A percentile compares a stretch with the other conserved stretches of the same genome.
Evolutionary conservation across 2,888 invertebrate genomes (phyloP).

Genomic region (Rhyacophila evoluta): DNA sequence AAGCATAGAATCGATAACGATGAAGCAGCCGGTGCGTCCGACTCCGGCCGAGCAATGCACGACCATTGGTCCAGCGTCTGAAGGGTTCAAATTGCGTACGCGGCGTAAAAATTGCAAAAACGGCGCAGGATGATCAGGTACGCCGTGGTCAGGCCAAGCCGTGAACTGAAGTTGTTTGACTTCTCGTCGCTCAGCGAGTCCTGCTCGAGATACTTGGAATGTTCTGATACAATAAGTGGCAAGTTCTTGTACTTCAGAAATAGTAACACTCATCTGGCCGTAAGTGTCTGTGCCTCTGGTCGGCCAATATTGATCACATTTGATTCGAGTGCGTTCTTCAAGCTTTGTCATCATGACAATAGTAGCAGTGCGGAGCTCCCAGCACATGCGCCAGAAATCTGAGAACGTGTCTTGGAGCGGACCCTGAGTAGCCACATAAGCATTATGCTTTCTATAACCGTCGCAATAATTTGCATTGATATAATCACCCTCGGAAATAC

Average conservation of each 20-base stretch:
- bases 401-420: conserved; percentile 97
- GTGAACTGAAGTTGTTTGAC: conserved; percentile 98
- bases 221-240: conserved; percentile 98
- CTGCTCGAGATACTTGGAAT: conserved; percentile 88
- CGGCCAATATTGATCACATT: conserved; percentile 99
- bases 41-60: conserved; percentile 96
- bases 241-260: conserved; percentile 95
- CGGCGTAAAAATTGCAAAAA: conserved; percentile 96
- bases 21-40: conserved; percentile 96
- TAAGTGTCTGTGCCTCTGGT: conserved; percentile 94
- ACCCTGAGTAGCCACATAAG: conserved; percentile 99
- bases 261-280: conserved; percentile 93
- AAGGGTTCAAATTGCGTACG: conserved; percentile 90
- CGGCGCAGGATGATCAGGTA: conserved; percentile 98
- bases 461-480: conserved; percentile 99
- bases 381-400: conserved; percentile 99
- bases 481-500: conserved; percentile 93
- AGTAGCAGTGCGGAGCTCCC: conserved; percentile 94
- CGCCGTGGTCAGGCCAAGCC: conserved; percentile 99
- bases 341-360: conserved; percentile 99
- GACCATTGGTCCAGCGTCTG: conserved; percentile 93
- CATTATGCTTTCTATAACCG: conserved; percentile 97
- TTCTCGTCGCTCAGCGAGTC: conserved; percentile 89
- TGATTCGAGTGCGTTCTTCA: conserved; percentile 96
- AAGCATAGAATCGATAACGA: conserved; percentile 99